A percentile compares a stretch with the other conserved stretches of the same genome.
Evolutionary conservation across 30 jellyfish, hydroid and myxozoan genomes (phyloP).

Genomic region (Hydractinia symbiolongicarpus): DNA sequence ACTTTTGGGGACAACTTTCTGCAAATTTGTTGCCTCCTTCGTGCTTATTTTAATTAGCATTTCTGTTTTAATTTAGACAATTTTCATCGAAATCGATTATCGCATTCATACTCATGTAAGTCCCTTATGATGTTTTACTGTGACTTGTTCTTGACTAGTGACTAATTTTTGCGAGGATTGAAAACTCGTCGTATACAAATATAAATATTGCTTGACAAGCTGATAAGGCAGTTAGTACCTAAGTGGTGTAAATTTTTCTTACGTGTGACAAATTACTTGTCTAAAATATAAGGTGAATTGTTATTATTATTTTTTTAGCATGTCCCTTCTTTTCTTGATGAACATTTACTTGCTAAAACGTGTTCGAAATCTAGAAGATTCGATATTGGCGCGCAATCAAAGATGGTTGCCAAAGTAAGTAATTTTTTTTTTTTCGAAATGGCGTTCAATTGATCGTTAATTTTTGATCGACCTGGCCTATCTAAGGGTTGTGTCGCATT

Average conservation of each 20-base stretch:
- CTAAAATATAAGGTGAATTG: not conserved
- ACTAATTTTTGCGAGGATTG: too few relatives aligned
- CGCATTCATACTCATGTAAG: too few relatives aligned
- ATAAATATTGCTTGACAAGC: too few relatives aligned
- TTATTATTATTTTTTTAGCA: slow-evolving; percentile 19
- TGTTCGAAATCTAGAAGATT: slow-evolving; percentile 40
- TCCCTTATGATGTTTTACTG: too few relatives aligned
- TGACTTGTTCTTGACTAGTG: too few relatives aligned
- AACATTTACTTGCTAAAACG: slow-evolving; percentile 50
- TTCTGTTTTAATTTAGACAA: too few relatives aligned
- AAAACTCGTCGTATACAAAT: too few relatives aligned
- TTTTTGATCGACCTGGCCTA: not conserved
- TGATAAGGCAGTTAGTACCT: not conserved
- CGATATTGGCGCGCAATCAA: slow-evolving; percentile 14
- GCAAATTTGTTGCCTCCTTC: too few relatives aligned
- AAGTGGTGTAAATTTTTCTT: not conserved
- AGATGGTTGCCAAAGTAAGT: slow-evolving; percentile 6
- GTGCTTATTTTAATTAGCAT: too few relatives aligned
- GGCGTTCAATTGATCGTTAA: not conserved
- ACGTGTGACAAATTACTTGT: not conserved
- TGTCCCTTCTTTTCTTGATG: slow-evolving; percentile 32
- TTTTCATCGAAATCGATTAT: too few relatives aligned
- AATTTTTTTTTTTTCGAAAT: not conserved
- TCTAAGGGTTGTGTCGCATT: not conserved
- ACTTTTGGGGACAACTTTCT: too few relatives aligned